phyloP scores from a whole-genome alignment of 2,113 vertebrate species.

The Heliornis fulica region DNA sequence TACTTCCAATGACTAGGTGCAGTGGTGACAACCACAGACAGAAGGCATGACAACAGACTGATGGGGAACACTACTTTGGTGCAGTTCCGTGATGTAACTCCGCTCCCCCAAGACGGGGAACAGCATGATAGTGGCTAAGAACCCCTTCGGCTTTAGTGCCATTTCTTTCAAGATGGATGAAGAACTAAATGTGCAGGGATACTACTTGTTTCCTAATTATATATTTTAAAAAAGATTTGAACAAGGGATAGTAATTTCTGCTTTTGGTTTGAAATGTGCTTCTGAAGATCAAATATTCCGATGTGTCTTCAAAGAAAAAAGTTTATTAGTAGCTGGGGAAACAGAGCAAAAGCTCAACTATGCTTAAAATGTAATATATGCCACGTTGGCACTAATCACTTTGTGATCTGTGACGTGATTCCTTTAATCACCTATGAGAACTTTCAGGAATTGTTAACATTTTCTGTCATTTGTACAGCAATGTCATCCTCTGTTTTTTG shows the following conservation, averaged over 20 bases:
- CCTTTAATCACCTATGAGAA: constrained; percentile 47
- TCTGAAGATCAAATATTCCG: background rate
- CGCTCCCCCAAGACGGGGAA: background rate
- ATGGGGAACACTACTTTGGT: background rate
- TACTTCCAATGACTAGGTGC: background rate
- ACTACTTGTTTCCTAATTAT: background rate
- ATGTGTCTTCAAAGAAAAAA: background rate
- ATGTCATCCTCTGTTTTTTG: constrained; percentile 6
- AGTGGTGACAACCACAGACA: background rate
- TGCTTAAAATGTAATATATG: background rate
- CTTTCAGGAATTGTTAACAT: constrained; percentile 51
- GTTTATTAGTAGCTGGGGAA: constrained; percentile 18
- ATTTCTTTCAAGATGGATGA: background rate
- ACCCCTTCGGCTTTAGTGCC: background rate
- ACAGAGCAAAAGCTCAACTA: background rate
- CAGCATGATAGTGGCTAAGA: background rate
- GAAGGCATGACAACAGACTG: background rate
- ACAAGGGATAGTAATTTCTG: background rate
- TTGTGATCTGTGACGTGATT: constrained; percentile 2
- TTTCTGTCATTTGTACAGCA: constrained; percentile 57
- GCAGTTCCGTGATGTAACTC: background rate
- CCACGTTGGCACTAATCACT: background rate
- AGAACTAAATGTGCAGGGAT: background rate
- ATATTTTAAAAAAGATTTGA: background rate
- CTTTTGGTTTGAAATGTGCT: background rate